A percentile compares a stretch with the other conserved stretches of the same genome.
These are phyloP conservation scores for Blomia tropicalis DNA, from an alignment of 2,888 invertebrate species.

Conservation along the genomic window DNA sequence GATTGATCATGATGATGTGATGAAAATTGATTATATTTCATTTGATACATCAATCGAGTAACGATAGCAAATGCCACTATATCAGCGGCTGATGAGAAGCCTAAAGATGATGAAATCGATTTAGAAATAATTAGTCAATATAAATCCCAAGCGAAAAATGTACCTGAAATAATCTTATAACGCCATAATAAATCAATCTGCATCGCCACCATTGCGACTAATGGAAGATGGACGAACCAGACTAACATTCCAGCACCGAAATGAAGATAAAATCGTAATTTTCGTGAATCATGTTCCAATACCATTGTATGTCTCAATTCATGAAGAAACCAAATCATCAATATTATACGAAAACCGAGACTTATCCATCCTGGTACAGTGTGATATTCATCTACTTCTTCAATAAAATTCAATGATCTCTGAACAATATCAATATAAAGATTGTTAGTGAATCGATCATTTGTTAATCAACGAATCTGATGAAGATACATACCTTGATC, in stretches of 20 bases:
- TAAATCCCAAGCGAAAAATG: neutral
- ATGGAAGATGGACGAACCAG: constrained; percentile 93
- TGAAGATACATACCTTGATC: constrained; percentile 66
- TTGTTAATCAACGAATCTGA: neutral
- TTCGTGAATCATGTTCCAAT: constrained; percentile 60
- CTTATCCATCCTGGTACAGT: constrained; percentile 95
- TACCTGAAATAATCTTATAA: constrained; percentile 77
- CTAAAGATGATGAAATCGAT: constrained; percentile 41
- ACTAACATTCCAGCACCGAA: constrained; percentile 93
- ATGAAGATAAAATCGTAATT: constrained; percentile 80
- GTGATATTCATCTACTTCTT: constrained; percentile 90
- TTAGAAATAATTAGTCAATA: constrained; percentile 1
- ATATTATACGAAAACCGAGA: constrained; percentile 61
- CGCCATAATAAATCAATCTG: constrained; percentile 89
- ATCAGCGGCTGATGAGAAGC: constrained; percentile 87
- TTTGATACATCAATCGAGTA: constrained; percentile 90
- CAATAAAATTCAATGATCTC: constrained; percentile 58
- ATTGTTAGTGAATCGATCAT: neutral
- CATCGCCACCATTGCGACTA: constrained; percentile 76
- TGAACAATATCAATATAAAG: neutral
- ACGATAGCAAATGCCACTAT: constrained; percentile 85
- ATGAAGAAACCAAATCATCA: constrained; percentile 75
- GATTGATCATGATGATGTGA: constrained; percentile 19
- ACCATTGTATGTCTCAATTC: constrained; percentile 56
- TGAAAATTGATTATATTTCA: constrained; percentile 34